Evolutionary conservation across 2,797 vertebrate species (phyloP), one percentile per base, ranked within the genome.

Genomic region (Ispidina picta): DNA sequence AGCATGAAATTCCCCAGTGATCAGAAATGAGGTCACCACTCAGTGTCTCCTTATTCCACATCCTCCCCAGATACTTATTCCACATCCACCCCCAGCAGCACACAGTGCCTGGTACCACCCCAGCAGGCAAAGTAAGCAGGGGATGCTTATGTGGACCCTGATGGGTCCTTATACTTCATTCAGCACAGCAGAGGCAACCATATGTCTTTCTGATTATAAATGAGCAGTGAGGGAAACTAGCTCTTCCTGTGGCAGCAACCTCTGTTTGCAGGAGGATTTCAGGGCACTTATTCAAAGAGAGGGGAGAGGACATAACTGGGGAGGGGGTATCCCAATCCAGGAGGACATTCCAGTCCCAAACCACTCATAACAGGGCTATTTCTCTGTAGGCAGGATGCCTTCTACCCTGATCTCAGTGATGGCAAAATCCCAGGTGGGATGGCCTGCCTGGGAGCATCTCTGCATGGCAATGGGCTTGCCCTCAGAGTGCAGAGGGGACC

Each of bases 1-100:
- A 92, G 89, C 81, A 59, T 59, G 74, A 93, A 93, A 94, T 91
- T 94, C 90, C 81, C 51, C 52, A 62, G 43, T 55, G 73, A 70
- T 73, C 85, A 86, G 62, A 92, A 82, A 70, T 29, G 76, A 83
- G 18, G 48, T 90, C 54, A 79, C 52, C 39, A 44, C 72, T 82
- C 82, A n/a, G 51, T 1, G 0, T 13, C 28, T 77, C 44, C 64
- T 65, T 75, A 63, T 73, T 83, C 56, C 19, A 4, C 26, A 18
- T 70, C 62, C 26, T 81, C 12, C 48, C 39, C 3, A 1, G 28
- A 35, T 75, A 41, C 62, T 65, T 78, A 63, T 68, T 83, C 49
- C 23, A 4, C 23, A 22, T 73, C 58, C 23, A 6, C 26, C 14
- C 25, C 48, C 71, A 69, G 70, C 33, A 92, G n/a, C 8, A 2